Evolutionary conservation across 2,888 invertebrate genomes (phyloP), one percentile per base, ranked within the genome.

Genomic region (Epirrhoe alternata): DNA sequence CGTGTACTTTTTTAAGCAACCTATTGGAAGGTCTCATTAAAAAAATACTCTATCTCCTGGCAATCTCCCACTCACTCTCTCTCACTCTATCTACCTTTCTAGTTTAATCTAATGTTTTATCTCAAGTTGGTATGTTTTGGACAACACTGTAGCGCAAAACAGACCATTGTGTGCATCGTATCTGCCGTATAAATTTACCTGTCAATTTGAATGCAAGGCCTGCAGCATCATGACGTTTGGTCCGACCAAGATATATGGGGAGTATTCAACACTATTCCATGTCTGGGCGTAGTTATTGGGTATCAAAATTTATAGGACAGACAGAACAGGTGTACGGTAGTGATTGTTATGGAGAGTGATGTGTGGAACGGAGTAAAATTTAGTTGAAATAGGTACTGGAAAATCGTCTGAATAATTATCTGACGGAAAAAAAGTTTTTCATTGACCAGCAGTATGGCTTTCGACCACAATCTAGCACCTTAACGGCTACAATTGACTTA

Each of bases 201-300:
- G 49, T 10, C 49, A 6, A 50, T 50, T 17, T 50, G 17, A 50
- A 50, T 50, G 49, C n/a, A 54, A 16, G 5, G 35, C 53, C 17
- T 14, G 35, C n/a, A 10, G 17, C 42, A 59, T 52, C 30, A 45
- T 31, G 58, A 60, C 47, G 16, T 51, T 30, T 51, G 31, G 42
- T 10, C 31, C 33, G 24, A 33, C 45, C 53, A 64, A 56, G 68
- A 68, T 68, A 38, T 45, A 68, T 64, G 61, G 42, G 17, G 35
- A 2, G 14, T 55, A 61, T 55, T 55, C 38, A 35, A 42, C 62
- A 62, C 50, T 62, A 16, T 55, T 14, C 16, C 47, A n/a, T 17
- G n/a, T 35, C 35, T 8, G 38, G 54, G 55, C 38, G 56, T 56
- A 50, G 61, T 33, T 47, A 53, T 47, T 24, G 31, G 47, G 4